Evolutionary conservation across 2,888 invertebrate genomes (phyloP).

Genomic region (Eilema caniola): DNA sequence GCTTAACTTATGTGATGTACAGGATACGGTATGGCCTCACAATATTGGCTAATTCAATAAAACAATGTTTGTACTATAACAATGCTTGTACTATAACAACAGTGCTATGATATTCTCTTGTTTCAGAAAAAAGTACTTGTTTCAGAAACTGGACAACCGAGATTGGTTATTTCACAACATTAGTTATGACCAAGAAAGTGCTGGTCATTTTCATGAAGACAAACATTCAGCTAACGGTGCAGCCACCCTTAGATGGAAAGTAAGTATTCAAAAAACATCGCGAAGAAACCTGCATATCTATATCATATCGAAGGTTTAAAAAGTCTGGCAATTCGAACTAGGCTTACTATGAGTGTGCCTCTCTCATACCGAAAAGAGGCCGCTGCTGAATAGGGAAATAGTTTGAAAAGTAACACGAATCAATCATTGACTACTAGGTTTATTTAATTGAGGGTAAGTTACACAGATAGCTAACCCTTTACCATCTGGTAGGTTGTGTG

Average conservation of each 20-base stretch:
- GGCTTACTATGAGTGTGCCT: no score
- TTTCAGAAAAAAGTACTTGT: conserved; percentile 60
- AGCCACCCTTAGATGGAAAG: conserved; percentile 52
- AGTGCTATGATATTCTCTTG: neutral
- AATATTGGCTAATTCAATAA: no score
- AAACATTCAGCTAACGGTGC: conserved; percentile 58
- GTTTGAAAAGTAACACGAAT: neutral
- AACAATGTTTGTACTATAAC: no score
- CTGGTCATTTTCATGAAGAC: conserved; percentile 60
- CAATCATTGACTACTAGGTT: no score
- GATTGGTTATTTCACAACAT: conserved; percentile 25
- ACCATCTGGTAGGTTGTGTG: no score
- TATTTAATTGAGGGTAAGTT: no score
- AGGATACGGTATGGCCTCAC: no score
- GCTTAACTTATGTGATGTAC: no score
- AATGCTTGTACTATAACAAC: neutral
- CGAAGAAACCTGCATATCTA: no score
- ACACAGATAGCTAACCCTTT: no score
- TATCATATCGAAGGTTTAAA: no score
- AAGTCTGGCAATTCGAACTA: neutral
- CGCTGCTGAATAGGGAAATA: neutral
- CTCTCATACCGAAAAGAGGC: neutral
- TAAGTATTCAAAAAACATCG: no score
- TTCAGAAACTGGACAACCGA: conserved; percentile 39
- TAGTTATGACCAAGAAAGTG: conserved; percentile 61